Conservation (phyloP, 2,888 invertebrate species). For the Drosophila paracracens region DNA sequence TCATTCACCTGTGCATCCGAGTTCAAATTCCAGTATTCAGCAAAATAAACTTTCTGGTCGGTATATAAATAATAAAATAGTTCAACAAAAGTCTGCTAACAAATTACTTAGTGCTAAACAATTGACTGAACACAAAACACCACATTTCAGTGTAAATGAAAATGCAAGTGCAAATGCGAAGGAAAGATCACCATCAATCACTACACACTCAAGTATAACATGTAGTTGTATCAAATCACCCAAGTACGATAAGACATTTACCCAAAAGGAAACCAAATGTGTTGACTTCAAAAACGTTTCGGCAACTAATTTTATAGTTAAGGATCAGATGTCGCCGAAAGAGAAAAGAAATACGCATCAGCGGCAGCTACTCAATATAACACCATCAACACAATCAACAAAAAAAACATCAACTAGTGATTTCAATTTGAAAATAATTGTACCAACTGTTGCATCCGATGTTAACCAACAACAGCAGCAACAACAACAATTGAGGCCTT, state of each 20-base stretch:
- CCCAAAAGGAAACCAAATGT: constrained; percentile 29
- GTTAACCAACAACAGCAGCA: constrained; percentile 31
- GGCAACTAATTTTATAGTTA: constrained; percentile 1
- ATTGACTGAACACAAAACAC: constrained; percentile 18
- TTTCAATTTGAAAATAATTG: constrained; percentile 22
- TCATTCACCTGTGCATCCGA: constrained; percentile 70
- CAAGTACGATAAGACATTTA: constrained; percentile 32
- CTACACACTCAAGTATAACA: constrained; percentile 26
- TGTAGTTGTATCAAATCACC: constrained; percentile 48
- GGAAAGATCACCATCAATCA: constrained; percentile 23
- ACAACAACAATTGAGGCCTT: constrained; percentile 9
- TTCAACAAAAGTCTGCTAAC: constrained; percentile 25
- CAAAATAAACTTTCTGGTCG: constrained; percentile 74
- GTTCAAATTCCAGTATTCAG: constrained; percentile 53
- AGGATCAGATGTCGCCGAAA: constrained; percentile 8
- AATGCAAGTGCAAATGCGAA: constrained; percentile 10
- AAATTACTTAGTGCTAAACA: constrained; percentile 28
- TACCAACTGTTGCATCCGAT: constrained; percentile 19
- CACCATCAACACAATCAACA: constrained; percentile 2
- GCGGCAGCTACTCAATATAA: constrained; percentile 3
- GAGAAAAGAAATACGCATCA: constrained; percentile 13
- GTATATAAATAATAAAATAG: constrained; percentile 72
- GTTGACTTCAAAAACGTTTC: constrained; percentile 14
- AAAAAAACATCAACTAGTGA: constrained; percentile 23
- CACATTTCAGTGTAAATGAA: constrained; percentile 17